A percentile compares a stretch with the other conserved stretches of the same genome.
phyloP scores from a whole-genome alignment of 2,797 vertebrate genomes.

The Xenentodon cancila region DNA sequence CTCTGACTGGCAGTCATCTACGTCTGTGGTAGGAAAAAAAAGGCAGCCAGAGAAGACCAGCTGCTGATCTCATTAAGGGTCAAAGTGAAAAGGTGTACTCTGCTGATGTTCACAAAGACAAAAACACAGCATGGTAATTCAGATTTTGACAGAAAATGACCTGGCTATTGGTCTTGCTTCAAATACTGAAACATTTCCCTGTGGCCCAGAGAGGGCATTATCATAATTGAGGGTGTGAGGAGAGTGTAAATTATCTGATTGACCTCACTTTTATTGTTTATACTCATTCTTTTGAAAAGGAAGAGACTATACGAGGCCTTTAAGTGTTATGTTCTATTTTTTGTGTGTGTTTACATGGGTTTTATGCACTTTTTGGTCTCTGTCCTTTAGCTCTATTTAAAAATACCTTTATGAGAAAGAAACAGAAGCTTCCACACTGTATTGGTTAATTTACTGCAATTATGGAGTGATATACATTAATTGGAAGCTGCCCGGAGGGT shows the following conservation, averaged over 20 bases:
- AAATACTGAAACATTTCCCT: conserved; percentile 29
- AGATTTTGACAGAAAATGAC: conserved; percentile 36
- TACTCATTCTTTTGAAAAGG: conserved; percentile 23
- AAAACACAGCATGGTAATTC: conserved; percentile 29
- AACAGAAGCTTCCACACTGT: not conserved
- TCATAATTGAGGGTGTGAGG: conserved; percentile 39
- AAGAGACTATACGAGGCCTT: conserved; percentile 39
- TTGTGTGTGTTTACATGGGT: conserved; percentile 22
- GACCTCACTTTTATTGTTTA: conserved; percentile 29
- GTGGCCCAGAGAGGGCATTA: conserved; percentile 22
- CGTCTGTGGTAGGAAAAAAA: conserved; percentile 77
- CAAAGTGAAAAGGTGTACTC: conserved; percentile 39
- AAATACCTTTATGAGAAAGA: conserved; percentile 6
- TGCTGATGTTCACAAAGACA: conserved; percentile 16
- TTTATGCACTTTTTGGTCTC: conserved; percentile 27
- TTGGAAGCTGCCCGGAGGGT: conserved; percentile 17
- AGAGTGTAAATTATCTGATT: conserved; percentile 38
- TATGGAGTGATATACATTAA: conserved; percentile 6
- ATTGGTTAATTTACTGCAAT: too few species aligned
- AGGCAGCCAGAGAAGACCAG: conserved; percentile 18
- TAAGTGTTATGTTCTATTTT: conserved; percentile 17
- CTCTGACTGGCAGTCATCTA: conserved; percentile 93
- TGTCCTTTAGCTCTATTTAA: conserved; percentile 20
- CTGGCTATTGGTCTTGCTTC: conserved; percentile 37
- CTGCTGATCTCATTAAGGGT: conserved; percentile 44